Evolutionary conservation across 1,140 invertebrate genomes (phyloP).

Genomic region (Hydropsyche tenuis): DNA sequence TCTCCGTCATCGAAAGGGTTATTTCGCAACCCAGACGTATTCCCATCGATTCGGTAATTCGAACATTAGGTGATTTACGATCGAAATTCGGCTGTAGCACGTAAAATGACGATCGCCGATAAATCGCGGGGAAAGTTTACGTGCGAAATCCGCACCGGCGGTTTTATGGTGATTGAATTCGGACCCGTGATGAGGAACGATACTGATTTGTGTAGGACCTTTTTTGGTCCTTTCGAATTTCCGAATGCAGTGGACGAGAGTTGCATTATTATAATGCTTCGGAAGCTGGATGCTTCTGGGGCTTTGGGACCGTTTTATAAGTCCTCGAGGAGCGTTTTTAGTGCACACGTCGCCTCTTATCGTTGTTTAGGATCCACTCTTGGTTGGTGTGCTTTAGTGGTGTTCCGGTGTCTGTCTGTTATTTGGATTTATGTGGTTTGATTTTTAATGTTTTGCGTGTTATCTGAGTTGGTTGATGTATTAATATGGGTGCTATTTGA

Average conservation of each 20-base stretch:
- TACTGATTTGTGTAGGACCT: not conserved
- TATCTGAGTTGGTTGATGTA: no score
- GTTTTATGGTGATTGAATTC: slow-evolving; percentile 26
- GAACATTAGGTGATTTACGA: slow-evolving; percentile 5
- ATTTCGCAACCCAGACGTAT: no score
- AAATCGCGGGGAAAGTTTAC: slow-evolving; percentile 18
- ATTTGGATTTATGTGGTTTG: no score
- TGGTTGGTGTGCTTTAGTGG: not conserved
- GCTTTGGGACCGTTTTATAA: slow-evolving; percentile 1
- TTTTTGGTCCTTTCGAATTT: no score
- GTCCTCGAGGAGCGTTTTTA: slow-evolving; percentile 7
- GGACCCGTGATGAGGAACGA: not conserved
- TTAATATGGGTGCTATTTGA: no score
- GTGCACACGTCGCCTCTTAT: slow-evolving; percentile 1
- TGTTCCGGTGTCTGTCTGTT: not conserved
- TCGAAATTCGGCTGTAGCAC: not conserved
- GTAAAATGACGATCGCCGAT: slow-evolving; percentile 2
- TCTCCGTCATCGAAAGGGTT: no score
- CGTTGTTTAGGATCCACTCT: not conserved
- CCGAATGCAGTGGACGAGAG: not conserved
- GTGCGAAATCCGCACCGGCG: not conserved
- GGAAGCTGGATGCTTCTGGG: not conserved
- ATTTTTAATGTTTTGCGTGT: no score
- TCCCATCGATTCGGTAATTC: not conserved
- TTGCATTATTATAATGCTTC: slow-evolving; percentile 5